Evolutionary conservation across 2,797 vertebrate species (phyloP).

Genomic region (Crocidura indochinensis): DNA sequence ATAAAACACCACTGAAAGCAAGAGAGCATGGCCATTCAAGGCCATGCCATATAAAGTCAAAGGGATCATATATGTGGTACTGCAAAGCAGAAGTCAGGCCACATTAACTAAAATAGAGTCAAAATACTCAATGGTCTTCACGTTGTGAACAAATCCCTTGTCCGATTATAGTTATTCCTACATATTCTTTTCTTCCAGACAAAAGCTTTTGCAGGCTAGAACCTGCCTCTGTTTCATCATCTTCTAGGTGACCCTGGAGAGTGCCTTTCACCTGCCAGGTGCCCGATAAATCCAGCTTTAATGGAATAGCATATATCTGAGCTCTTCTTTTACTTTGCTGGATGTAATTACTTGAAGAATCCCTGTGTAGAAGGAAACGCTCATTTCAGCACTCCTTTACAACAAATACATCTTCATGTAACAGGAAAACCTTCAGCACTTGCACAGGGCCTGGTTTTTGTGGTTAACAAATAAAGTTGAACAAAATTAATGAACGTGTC

Average conservation of each 20-base stretch:
- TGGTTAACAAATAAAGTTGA: conserved; percentile 83
- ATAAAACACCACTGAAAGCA: fast-evolving
- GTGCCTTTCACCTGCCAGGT: conserved; percentile 18
- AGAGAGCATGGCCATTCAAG: fast-evolving
- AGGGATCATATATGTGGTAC: neutral
- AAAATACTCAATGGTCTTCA: neutral
- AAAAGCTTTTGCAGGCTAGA: neutral
- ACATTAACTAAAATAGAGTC: neutral
- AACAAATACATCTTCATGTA: conserved; percentile 68
- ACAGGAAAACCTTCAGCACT: conserved; percentile 45
- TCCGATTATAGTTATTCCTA: neutral
- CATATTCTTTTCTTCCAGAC: neutral
- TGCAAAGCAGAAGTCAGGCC: neutral
- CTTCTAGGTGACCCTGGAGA: neutral
- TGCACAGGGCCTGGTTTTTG: conserved; percentile 65
- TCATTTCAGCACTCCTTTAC: conserved; percentile 52
- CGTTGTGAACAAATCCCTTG: neutral
- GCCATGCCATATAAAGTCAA: fast-evolving
- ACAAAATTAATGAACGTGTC: conserved; percentile 85
- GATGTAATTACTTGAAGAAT: conserved; percentile 56
- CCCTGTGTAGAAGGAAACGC: conserved; percentile 19
- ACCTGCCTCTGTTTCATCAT: neutral
- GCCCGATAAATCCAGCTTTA: neutral
- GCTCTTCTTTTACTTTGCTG: conserved; percentile 9
- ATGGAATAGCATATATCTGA: neutral